Evolutionary conservation across 2,888 invertebrate species (phyloP).

Genomic region (Spilosoma lubricipeda): DNA sequence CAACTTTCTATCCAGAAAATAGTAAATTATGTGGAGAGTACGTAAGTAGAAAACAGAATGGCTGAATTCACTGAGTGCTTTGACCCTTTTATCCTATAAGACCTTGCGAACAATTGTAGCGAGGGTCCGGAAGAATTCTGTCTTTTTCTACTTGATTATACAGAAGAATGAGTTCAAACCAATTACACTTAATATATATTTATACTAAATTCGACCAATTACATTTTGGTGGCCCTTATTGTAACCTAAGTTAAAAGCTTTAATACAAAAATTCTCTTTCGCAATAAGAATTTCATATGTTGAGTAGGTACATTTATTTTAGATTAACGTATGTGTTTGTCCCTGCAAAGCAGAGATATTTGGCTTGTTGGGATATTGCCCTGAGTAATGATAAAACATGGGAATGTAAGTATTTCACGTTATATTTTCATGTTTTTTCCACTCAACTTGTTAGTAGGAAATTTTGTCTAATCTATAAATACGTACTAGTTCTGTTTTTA

Average conservation of each 20-base stretch:
- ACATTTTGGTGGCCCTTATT: neutral
- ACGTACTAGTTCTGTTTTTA: neutral
- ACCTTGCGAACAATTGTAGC: slow-evolving; percentile 36
- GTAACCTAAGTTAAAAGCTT: neutral
- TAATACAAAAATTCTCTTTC: neutral
- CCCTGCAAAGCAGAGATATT: neutral
- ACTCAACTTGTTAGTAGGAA: neutral
- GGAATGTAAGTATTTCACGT: neutral
- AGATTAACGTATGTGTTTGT: neutral
- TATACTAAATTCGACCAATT: slow-evolving; percentile 2
- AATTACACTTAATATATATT: slow-evolving; percentile 12
- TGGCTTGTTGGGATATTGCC: neutral
- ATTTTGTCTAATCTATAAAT: neutral
- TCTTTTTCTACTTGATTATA: slow-evolving; percentile 27
- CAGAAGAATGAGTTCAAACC: slow-evolving; percentile 14
- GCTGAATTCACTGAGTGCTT: slow-evolving; percentile 37
- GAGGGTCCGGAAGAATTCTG: slow-evolving; percentile 31
- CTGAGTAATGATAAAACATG: neutral
- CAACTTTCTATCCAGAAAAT: slow-evolving; percentile 3
- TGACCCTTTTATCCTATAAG: slow-evolving; percentile 51
- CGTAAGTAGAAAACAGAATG: slow-evolving; percentile 35
- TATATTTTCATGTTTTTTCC: neutral
- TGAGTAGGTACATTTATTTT: neutral
- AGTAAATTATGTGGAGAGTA: slow-evolving; percentile 25
- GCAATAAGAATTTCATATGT: neutral